Evolutionary conservation across 2,797 vertebrate genomes (phyloP), one percentile per base, ranked within the genome.

Genomic region (Trichosurus vulpecula): DNA sequence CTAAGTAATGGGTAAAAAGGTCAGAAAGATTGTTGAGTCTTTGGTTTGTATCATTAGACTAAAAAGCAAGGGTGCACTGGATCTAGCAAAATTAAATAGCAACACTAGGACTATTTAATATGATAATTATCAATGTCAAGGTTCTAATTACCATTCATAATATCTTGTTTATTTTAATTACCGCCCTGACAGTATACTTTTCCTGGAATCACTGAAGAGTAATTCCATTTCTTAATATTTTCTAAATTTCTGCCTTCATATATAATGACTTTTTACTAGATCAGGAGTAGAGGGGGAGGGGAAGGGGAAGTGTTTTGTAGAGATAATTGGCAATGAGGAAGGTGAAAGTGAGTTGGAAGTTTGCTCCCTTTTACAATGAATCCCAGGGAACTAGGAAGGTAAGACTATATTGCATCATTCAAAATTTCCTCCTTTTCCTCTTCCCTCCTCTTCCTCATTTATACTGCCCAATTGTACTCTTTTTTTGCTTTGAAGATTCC

Each of bases 1-100:
- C 25, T 90, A 52, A 90, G 9, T 93, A 47, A 41, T 51, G 55
- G 13, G 27, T 31, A 81, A 91, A 55, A 93, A 91, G 54, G 92
- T 4, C 4, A 93, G 54, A 89, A 56, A 91, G 5, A 19, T 74
- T 52, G 3, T 9, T 66, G 91, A 90, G 30, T 2, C 16, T 96
- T 96, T 57, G 13, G 29, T 95, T 54, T 94, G 11, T 29, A 90
- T 95, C 57, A 94, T 61, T 95, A 8, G 6, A 66, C 91, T 95
- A 81, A 94, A 93, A 19, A 96, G 47, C 1, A 95, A 51, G 19
- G 54, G 0, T 74, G 2, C 87, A 8, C 54, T 30, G 6, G 74
- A 96, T 94, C 41, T 91, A 95, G 92, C 41, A n/a, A 90, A 93
- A 94, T 91, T 94, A 97, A 96, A 22, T 94, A 52, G 4, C 47